Conservation (phyloP, 2,888 invertebrate species). For the Coleophora flavipennella region DNA sequence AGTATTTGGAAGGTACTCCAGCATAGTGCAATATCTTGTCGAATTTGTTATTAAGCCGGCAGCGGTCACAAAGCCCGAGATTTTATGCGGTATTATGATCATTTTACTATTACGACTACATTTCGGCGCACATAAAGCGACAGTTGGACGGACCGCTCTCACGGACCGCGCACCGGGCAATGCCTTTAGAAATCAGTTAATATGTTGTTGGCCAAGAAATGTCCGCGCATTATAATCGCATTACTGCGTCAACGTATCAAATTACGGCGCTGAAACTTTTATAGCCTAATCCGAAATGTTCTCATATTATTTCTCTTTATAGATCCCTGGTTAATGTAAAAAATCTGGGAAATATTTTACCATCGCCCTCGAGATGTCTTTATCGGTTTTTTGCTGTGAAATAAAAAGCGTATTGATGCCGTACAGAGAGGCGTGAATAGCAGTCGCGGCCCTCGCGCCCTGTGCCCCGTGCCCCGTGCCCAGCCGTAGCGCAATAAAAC, state of each 20-base stretch:
- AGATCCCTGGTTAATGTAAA: neutral
- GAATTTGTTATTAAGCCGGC: conserved; percentile 29
- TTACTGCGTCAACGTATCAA: conserved; percentile 16
- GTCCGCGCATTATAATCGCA: conserved; percentile 6
- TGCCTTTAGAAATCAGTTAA: no score
- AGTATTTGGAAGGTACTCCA: no score
- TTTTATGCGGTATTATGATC: conserved; percentile 57
- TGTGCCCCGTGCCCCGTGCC: conserved; percentile 36
- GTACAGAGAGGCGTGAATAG: conserved; percentile 5
- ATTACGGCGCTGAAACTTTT: conserved; percentile 10
- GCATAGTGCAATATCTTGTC: conserved; percentile 36
- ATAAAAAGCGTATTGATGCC: conserved; percentile 6
- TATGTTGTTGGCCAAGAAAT: conserved; percentile 15
- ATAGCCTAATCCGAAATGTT: neutral
- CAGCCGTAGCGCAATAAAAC: conserved; percentile 56
- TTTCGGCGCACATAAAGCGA: conserved; percentile 50
- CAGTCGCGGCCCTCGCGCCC: neutral
- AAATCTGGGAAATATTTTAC: conserved; percentile 6
- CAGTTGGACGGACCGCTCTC: conserved; percentile 37
- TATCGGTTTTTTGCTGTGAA: conserved; percentile 2
- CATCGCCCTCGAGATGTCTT: conserved; percentile 1
- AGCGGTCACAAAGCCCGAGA: conserved; percentile 29
- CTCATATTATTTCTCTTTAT: no score
- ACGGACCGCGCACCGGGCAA: no score
- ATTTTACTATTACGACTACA: conserved; percentile 62